Percentiles rank a stretch among this genome's conserved stretches.
phyloP scores from a whole-genome alignment of 2,888 invertebrate species.

The Netelia virgata region DNA sequence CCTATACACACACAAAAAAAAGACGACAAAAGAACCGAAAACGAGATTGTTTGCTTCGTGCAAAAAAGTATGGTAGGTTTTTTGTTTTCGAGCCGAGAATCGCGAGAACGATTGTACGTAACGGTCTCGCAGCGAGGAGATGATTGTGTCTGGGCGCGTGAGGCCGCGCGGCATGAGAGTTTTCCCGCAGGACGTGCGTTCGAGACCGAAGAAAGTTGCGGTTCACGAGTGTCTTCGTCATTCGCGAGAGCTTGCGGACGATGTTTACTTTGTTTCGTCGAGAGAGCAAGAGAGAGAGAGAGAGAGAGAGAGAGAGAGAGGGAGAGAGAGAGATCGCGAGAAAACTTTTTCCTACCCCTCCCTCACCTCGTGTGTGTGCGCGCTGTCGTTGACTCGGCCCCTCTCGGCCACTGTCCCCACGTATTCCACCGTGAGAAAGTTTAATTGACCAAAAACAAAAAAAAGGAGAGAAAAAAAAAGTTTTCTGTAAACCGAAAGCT shows the following conservation, averaged over 20 bases:
- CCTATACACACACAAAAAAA: too few species aligned
- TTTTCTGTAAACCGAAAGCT: conserved; percentile 51
- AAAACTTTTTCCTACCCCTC: conserved; percentile 7
- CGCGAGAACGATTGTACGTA: background rate
- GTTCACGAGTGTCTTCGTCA: background rate
- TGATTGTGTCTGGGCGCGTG: too few species aligned
- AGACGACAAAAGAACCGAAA: too few species aligned
- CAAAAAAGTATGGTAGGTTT: background rate
- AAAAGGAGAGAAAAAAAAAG: conserved; percentile 25
- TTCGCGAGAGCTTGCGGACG: background rate
- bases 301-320: too few species aligned
- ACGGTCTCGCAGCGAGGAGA: background rate
- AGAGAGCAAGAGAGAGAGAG: background rate
- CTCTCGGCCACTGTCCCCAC: conserved; percentile 9
- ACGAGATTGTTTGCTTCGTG: too few species aligned
- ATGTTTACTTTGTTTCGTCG: too few species aligned
- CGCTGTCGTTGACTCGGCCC: background rate
- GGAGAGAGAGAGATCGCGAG: conserved; percentile 14
- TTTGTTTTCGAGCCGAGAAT: background rate
- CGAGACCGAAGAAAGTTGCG: background rate
- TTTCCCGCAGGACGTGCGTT: background rate
- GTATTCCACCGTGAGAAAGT: conserved; percentile 39
- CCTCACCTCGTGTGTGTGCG: background rate
- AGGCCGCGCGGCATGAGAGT: background rate
- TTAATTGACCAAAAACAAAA: conserved; percentile 48